These are phyloP conservation scores for Eulemur coronatus DNA, from an alignment of 2,797 vertebrate genomes.

Conservation along the genomic window DNA sequence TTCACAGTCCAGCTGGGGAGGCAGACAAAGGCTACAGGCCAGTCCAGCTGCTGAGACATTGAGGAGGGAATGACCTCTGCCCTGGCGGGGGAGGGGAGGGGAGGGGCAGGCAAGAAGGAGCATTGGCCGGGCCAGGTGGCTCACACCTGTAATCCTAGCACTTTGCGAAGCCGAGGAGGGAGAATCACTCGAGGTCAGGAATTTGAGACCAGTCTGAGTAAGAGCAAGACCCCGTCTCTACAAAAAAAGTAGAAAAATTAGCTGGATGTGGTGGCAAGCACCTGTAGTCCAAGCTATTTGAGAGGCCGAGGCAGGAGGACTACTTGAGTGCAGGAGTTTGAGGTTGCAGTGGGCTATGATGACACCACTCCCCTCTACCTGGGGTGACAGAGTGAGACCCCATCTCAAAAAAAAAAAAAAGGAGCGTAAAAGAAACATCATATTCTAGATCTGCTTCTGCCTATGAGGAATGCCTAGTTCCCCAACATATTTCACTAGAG, in stretches of 20 bases:
- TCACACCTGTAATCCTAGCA: not conserved
- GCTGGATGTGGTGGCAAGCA: accelerated
- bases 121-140: not conserved
- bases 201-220: not conserved
- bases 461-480: not conserved
- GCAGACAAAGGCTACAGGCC: not conserved
- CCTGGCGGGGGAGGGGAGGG: not conserved
- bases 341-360: too few relatives aligned
- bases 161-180: not conserved
- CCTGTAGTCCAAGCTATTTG: not conserved
- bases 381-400: too few relatives aligned
- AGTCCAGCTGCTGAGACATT: not conserved
- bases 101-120: not conserved
- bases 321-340: too few relatives aligned
- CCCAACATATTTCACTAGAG: not conserved
- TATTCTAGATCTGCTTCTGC: not conserved
- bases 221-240: not conserved
- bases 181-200: not conserved
- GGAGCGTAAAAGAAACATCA: not conserved
- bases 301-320: too few relatives aligned
- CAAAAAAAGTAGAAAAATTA: not conserved
- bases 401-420: too few relatives aligned
- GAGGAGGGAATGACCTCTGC: not conserved
- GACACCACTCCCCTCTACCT: too few relatives aligned
- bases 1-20: not conserved